Percentiles rank a stretch among this genome's conserved stretches.
These are phyloP conservation scores for Glomeris maerens DNA, from an alignment of 1,140 invertebrate species.

Conservation along the genomic window DNA sequence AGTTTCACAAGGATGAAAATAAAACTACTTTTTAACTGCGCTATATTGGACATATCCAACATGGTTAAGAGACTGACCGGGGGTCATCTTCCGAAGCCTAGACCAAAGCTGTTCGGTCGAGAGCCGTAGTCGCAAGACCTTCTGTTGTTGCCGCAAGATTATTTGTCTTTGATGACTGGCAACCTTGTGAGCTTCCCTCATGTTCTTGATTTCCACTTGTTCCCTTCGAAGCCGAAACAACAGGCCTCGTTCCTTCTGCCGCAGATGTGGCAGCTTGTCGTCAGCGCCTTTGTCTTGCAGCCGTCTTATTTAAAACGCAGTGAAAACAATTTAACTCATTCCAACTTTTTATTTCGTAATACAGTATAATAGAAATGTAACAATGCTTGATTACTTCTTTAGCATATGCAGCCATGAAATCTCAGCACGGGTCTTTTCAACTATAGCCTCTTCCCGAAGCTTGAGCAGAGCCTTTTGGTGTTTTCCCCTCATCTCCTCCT, in stretches of 20 bases:
- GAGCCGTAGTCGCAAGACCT: slow-evolving; percentile 23
- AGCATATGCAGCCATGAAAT: slow-evolving; percentile 38
- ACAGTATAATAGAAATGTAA: too few species aligned
- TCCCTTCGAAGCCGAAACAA: slow-evolving; percentile 36
- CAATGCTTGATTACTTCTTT: too few species aligned
- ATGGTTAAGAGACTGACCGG: too few species aligned
- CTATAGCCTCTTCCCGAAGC: slow-evolving; percentile 39
- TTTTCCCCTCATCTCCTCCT: slow-evolving; percentile 29
- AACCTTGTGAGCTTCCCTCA: slow-evolving; percentile 28
- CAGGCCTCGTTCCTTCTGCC: slow-evolving; percentile 38
- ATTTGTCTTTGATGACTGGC: slow-evolving; percentile 26
- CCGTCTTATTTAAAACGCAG: slow-evolving; percentile 15
- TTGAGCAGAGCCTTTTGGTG: slow-evolving; percentile 38
- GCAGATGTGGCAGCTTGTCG: slow-evolving; percentile 39
- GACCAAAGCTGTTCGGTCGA: slow-evolving; percentile 14
- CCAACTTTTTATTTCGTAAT: background rate
- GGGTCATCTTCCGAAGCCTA: slow-evolving; percentile 9
- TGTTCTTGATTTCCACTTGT: slow-evolving; percentile 38
- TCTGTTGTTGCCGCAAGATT: slow-evolving; percentile 27
- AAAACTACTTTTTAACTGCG: too few species aligned
- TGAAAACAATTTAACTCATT: background rate
- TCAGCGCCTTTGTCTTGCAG: slow-evolving; percentile 29
- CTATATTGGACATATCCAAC: too few species aligned
- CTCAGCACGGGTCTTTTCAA: slow-evolving; percentile 42
- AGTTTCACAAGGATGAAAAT: too few species aligned